Base-by-base conservation (phyloP, 2,797 vertebrate genomes). In the Pseudomugil tenellus region DNA sequence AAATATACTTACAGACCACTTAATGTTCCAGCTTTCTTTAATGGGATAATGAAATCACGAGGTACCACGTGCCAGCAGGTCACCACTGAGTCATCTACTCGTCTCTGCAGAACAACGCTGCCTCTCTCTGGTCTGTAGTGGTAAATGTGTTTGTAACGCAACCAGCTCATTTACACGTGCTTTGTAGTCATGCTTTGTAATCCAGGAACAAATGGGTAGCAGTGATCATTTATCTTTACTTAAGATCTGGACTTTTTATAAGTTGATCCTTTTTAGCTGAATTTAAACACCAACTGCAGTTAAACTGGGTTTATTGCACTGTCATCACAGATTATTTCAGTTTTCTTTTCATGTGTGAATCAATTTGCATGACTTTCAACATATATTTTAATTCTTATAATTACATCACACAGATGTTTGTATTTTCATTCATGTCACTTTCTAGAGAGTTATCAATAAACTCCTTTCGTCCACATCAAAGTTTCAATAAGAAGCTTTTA, bases 21-120 rank as follows among this genome's bases (percentile, higher is more conserved):
- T 70, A 79, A 58, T 70, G 74, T 14, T 80, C 17, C 6, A 26
- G 12, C 35, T 51, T 25, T 56, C 39, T 25, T 52, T 3, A 87
- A 88, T 72, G 83, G 84, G 79, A 76, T 70, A 59, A 84, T 74
- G 73, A 72, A 67, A 77, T 81, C 77, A 86, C 39, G 63, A 19
- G 14, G 14, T 17, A 64, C 31, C 77, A 70, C 41, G 63, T 77
- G 76, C 23, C 67, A 21, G 28, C 52, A 60, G 57, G 32, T 34
- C 25, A 28, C 49, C 46, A 2, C 31, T 8, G 70, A 77, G 61
- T 78, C 74, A 72, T 35, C 39, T 49, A 43, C 32, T 58, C 1
- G 10, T 1, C 8, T 0, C n/a, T 25, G 43, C 21, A 83, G 74
- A 56, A 7, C 69, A 11, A 78, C 46, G 84, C 67, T 69, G 84